Evolutionary conservation across 2,113 vertebrate species (phyloP).

Genomic region (Coryphaenoides rupestris): DNA sequence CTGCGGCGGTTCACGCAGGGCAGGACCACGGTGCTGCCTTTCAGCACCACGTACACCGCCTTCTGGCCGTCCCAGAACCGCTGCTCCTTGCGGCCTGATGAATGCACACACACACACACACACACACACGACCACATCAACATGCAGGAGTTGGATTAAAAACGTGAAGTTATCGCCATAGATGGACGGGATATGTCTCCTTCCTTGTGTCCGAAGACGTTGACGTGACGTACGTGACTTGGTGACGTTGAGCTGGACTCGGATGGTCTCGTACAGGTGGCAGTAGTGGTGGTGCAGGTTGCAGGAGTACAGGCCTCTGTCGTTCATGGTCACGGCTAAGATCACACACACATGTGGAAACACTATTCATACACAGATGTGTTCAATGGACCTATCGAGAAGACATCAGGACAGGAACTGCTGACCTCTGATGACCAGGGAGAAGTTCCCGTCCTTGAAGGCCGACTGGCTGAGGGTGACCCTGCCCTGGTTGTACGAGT

Average conservation of each 20-base stretch:
- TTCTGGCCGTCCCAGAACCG: constrained; percentile 90
- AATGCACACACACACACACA: not conserved
- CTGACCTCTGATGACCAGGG: constrained; percentile 78
- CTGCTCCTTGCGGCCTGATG: constrained; percentile 69
- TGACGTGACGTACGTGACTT: constrained; percentile 75
- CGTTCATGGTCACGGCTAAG: constrained; percentile 69
- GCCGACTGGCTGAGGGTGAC: constrained; percentile 77
- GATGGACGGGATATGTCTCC: not conserved
- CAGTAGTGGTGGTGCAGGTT: constrained; percentile 95
- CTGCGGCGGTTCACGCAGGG: constrained; percentile 82
- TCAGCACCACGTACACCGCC: constrained; percentile 74
- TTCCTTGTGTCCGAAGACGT: not conserved
- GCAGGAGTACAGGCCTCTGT: constrained; percentile 86
- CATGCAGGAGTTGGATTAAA: too few relatives aligned
- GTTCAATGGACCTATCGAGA: not conserved
- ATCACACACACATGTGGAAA: constrained; percentile 19
- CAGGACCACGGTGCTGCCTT: constrained; percentile 76
- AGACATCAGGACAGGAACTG: not conserved
- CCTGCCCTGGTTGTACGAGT: constrained; percentile 77
- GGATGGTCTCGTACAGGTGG: constrained; percentile 81
- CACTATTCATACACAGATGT: not conserved
- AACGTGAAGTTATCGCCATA: not conserved
- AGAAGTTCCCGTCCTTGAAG: constrained; percentile 91
- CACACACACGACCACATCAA: not conserved
- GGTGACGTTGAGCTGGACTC: constrained; percentile 80